Evolutionary conservation across 2,888 invertebrate species (phyloP).

Genomic region (Meganola albula): DNA sequence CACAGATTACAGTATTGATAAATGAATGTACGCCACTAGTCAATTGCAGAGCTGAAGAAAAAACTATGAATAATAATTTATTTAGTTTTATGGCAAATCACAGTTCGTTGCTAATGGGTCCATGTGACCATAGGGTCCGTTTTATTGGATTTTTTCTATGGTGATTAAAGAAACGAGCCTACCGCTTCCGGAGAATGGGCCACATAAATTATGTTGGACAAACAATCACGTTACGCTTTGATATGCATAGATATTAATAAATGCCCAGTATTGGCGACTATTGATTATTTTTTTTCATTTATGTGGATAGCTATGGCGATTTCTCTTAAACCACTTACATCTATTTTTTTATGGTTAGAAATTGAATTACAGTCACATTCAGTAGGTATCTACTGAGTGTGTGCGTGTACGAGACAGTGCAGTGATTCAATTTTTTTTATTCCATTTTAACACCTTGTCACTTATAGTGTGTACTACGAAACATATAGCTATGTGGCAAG

Average conservation of each 20-base stretch:
- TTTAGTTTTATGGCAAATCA: slow-evolving; percentile 57
- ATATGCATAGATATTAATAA: slow-evolving; percentile 41
- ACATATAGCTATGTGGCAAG: no score
- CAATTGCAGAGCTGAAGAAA: slow-evolving; percentile 52
- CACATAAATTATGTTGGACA: slow-evolving; percentile 68
- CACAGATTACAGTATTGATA: slow-evolving; percentile 71
- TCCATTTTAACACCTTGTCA: no score
- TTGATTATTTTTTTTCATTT: slow-evolving; percentile 20
- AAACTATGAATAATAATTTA: slow-evolving; percentile 64
- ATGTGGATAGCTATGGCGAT: no score
- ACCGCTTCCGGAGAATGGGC: slow-evolving; percentile 65
- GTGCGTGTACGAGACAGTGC: no score
- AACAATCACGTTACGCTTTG: slow-evolving; percentile 52
- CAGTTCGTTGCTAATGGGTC: slow-evolving; percentile 59
- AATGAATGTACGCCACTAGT: slow-evolving; percentile 55
- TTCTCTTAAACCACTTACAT: no score
- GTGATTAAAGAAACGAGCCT: slow-evolving; percentile 67
- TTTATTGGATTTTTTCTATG: slow-evolving; percentile 62
- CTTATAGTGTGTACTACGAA: no score
- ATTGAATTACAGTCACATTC: no score
- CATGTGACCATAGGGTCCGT: slow-evolving; percentile 31
- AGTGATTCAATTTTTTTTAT: no score
- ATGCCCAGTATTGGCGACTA: slow-evolving; percentile 17
- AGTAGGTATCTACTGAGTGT: no score
- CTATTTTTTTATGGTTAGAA: no score